Conservation (phyloP, 1,140 invertebrate genomes). For the Drosophila rhopaloa region DNA sequence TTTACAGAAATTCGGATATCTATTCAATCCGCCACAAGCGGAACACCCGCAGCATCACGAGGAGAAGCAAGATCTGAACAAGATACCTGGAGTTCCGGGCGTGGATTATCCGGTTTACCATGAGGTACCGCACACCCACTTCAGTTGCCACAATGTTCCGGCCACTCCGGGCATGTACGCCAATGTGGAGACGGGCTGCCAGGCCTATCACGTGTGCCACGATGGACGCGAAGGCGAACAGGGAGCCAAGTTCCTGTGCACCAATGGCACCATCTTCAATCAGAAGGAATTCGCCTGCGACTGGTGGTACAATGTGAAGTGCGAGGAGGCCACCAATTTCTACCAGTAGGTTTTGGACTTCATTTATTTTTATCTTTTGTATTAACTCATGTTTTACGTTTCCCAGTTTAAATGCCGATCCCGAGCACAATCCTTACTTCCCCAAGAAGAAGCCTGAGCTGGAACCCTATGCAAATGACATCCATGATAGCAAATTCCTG, state of each 20-base stretch:
- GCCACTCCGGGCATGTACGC: constrained; percentile 93
- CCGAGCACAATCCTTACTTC: constrained; percentile 91
- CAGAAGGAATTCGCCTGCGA: constrained; percentile 95
- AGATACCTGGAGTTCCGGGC: constrained; percentile 90
- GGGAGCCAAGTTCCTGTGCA: constrained; percentile 92
- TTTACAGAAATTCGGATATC: constrained; percentile 71
- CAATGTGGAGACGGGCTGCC: constrained; percentile 93
- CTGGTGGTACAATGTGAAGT: constrained; percentile 97
- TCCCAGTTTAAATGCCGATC: constrained; percentile 91
- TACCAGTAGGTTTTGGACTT: constrained; percentile 63
- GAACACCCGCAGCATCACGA: constrained; percentile 83
- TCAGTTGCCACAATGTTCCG: constrained; percentile 91
- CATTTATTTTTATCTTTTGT: constrained; percentile 39
- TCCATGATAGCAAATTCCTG: constrained; percentile 83
- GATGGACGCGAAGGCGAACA: constrained; percentile 92
- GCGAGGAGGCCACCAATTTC: constrained; percentile 87
- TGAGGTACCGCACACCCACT: constrained; percentile 90
- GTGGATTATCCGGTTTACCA: constrained; percentile 92
- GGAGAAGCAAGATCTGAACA: constrained; percentile 90
- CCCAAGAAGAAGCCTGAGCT: constrained; percentile 88
- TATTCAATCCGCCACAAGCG: constrained; percentile 73
- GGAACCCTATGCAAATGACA: constrained; percentile 38
- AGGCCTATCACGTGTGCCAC: constrained; percentile 94
- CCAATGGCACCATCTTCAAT: constrained; percentile 95
- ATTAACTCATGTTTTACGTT: not conserved